Evolutionary conservation across 2,797 vertebrate species (phyloP).

Genomic region (Rhinichthys osculus): DNA sequence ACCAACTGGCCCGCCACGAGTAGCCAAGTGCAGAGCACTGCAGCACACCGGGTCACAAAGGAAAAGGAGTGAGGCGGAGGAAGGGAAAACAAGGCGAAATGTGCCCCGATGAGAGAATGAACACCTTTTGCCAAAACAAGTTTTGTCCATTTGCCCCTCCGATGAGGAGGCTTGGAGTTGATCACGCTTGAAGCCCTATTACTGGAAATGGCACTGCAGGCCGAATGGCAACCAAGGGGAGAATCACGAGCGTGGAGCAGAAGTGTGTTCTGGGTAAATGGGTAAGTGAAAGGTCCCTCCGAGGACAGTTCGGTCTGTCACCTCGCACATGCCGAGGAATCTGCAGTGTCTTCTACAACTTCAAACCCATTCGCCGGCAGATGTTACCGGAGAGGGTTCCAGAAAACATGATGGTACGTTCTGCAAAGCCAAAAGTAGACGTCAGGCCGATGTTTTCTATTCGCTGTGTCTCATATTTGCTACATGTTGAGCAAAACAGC

Average conservation of each 20-base stretch:
- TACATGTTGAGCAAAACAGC: neutral
- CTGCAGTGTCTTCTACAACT: slow-evolving; percentile 80
- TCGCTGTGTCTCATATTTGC: neutral
- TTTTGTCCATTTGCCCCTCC: slow-evolving; percentile 77
- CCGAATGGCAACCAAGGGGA: slow-evolving; percentile 95
- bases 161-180: slow-evolving; percentile 88
- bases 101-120: slow-evolving; percentile 28
- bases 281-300: slow-evolving; percentile 82
- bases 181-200: slow-evolving; percentile 89
- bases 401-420: slow-evolving; percentile 53
- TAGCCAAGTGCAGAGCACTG: slow-evolving; percentile 86
- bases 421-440: slow-evolving; percentile 33
- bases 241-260: slow-evolving; percentile 90
- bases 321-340: slow-evolving; percentile 86
- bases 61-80: slow-evolving; percentile 45
- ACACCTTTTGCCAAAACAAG: slow-evolving; percentile 68
- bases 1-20: slow-evolving; percentile 81
- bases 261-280: slow-evolving; percentile 82
- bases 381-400: slow-evolving; percentile 81
- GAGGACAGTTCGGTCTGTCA: slow-evolving; percentile 73
- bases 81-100: slow-evolving; percentile 34
- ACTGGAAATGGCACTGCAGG: slow-evolving; percentile 90
- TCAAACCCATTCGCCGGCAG: slow-evolving; percentile 88
- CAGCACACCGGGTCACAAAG: slow-evolving; percentile 81
- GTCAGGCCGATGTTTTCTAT: neutral